Evolutionary conservation across 2,113 vertebrate genomes (phyloP).

Genomic region (Fukomys damarensis): DNA sequence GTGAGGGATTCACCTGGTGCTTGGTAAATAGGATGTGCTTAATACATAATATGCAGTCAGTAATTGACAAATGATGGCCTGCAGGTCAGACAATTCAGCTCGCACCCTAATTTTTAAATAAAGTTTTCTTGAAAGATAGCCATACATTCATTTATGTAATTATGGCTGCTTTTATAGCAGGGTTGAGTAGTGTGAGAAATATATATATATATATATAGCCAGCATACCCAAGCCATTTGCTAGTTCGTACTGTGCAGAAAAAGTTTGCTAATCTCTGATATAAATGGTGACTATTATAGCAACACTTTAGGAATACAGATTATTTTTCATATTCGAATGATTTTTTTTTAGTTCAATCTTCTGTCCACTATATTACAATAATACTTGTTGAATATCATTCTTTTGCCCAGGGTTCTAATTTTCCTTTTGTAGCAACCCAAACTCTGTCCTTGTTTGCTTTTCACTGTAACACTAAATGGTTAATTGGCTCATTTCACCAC

Average conservation of each 20-base stretch:
- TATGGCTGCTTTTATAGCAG: neutral
- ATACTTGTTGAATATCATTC: neutral
- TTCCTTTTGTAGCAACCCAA: neutral
- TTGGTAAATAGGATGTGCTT: neutral
- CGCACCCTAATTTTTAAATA: slow-evolving; percentile 29
- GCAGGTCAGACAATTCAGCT: neutral
- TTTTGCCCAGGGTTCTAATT: slow-evolving; percentile 39
- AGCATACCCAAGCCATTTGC: neutral
- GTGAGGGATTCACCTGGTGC: neutral
- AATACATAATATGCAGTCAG: neutral
- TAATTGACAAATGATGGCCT: neutral
- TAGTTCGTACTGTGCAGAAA: neutral
- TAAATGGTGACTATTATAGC: neutral
- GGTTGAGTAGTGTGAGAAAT: neutral
- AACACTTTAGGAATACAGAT: neutral
- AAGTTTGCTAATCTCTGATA: neutral
- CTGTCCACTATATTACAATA: neutral
- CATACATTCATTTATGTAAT: slow-evolving; percentile 24
- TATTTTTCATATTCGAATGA: slow-evolving; percentile 22
- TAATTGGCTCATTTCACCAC: slow-evolving; percentile 85
- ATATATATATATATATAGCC: neutral
- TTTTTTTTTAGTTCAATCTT: slow-evolving; percentile 10
- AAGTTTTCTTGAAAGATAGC: slow-evolving; percentile 62
- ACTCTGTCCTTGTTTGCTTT: slow-evolving; percentile 6
- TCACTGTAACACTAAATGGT: slow-evolving; percentile 41